Conservation (phyloP, 2,113 vertebrate genomes). For the Phodopus roborovskii region DNA sequence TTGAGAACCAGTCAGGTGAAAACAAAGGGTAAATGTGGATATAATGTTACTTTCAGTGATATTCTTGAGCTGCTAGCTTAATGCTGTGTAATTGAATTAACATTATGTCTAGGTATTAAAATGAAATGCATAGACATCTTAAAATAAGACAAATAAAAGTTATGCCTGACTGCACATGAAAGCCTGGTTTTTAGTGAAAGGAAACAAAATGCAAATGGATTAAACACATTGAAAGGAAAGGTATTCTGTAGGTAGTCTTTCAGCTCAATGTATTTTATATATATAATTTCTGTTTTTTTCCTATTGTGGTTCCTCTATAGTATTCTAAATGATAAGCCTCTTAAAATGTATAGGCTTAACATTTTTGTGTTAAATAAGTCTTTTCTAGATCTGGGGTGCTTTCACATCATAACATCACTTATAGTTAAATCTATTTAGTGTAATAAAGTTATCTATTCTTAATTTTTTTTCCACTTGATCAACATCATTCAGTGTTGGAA, state of each 20-base stretch:
- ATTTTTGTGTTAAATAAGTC: conserved; percentile 4
- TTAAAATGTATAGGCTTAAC: neutral
- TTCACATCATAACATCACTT: conserved; percentile 37
- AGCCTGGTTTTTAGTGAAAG: conserved; percentile 72
- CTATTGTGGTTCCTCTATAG: neutral
- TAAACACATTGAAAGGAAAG: conserved; percentile 44
- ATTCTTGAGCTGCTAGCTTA: conserved; percentile 53
- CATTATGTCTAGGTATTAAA: conserved; percentile 80
- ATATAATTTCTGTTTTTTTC: neutral
- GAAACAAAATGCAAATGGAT: conserved; percentile 57
- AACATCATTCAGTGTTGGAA: neutral
- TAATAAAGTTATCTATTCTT: conserved; percentile 16
- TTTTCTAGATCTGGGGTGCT: neutral
- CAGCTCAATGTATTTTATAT: neutral
- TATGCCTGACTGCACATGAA: conserved; percentile 58
- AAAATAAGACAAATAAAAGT: conserved; percentile 78
- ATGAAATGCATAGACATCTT: conserved; percentile 73
- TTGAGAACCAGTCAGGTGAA: neutral
- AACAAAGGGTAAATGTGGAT: neutral
- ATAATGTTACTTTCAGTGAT: conserved; percentile 68
- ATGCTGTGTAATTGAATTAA: conserved; percentile 78
- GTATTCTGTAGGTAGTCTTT: conserved; percentile 30
- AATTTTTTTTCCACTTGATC: neutral
- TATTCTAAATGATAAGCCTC: neutral
- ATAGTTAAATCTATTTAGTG: neutral